Conservation (phyloP, 30 jellyfish, hydroid and myxozoan species). For the Hydractinia echinata region DNA sequence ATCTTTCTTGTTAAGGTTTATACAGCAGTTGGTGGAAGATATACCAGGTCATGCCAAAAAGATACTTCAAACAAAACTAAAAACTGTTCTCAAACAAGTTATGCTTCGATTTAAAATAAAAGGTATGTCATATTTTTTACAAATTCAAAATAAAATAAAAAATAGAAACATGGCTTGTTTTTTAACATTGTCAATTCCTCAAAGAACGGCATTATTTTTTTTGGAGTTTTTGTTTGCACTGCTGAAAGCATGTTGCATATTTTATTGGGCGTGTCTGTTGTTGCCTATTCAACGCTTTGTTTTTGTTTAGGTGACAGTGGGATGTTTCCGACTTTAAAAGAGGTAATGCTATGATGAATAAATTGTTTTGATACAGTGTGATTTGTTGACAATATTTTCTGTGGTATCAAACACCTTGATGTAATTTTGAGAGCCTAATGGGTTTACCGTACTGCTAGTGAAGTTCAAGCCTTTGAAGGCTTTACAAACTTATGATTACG, state of each 20-base stretch:
- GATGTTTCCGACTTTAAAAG: conserved; percentile 59
- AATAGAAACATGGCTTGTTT: neutral
- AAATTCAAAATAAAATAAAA: neutral
- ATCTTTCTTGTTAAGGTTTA: conserved; percentile 29
- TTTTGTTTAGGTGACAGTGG: conserved; percentile 39
- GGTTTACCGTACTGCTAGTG: too few relatives aligned
- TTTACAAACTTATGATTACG: too few relatives aligned
- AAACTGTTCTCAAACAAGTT: conserved; percentile 30
- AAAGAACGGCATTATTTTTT: neutral
- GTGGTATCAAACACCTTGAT: too few relatives aligned
- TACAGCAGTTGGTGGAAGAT: conserved; percentile 44
- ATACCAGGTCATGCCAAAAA: conserved; percentile 43
- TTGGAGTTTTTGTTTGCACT: too few relatives aligned
- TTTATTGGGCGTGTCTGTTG: neutral
- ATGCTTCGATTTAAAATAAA: conserved; percentile 36
- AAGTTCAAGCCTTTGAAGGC: too few relatives aligned
- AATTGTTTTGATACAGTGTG: neutral
- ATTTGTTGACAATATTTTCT: neutral
- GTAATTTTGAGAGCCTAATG: too few relatives aligned
- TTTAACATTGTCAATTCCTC: neutral
- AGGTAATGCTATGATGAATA: conserved; percentile 25
- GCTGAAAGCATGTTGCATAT: too few relatives aligned
- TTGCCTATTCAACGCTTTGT: neutral
- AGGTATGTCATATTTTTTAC: conserved; percentile 28
- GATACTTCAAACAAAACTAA: conserved; percentile 41